Conservation (phyloP, 2,888 invertebrate genomes). For the Dicycla oo region DNA sequence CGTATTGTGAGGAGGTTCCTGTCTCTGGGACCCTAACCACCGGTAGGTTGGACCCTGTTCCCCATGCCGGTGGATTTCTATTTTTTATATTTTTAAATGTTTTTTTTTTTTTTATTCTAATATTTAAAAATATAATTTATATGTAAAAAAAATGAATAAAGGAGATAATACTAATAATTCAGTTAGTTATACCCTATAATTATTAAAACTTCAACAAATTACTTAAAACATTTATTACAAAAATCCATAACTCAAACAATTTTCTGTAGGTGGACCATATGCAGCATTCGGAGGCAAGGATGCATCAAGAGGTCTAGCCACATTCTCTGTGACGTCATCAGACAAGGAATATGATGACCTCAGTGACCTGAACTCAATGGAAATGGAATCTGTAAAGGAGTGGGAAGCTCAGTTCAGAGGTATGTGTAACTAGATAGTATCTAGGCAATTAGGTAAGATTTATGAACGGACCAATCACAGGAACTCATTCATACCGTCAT, state of each 20-base stretch:
- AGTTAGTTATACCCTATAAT: no score
- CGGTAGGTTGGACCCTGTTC: no score
- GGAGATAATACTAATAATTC: neutral
- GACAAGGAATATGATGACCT: constrained; percentile 98
- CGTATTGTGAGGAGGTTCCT: no score
- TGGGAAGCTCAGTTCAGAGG: constrained; percentile 99
- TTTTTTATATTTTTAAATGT: no score
- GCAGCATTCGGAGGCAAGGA: constrained; percentile 98
- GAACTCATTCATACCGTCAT: neutral
- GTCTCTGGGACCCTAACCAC: no score
- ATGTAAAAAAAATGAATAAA: no score
- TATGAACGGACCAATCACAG: constrained; percentile 19
- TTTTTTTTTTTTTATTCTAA: no score
- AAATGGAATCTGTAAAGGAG: constrained; percentile 98
- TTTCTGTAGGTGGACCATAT: constrained; percentile 95
- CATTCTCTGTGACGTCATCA: constrained; percentile 95
- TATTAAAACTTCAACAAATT: neutral
- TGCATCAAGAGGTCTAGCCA: constrained; percentile 98
- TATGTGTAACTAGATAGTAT: constrained; percentile 75
- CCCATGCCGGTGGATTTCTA: no score
- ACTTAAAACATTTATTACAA: neutral
- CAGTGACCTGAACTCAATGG: constrained; percentile 97
- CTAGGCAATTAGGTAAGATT: constrained; percentile 18
- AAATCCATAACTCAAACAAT: neutral
- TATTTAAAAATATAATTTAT: no score